A percentile compares a stretch with the other conserved stretches of the same genome.
Evolutionary conservation across 2,797 vertebrate species (phyloP).

Genomic region (Bradypodion ventrale): DNA sequence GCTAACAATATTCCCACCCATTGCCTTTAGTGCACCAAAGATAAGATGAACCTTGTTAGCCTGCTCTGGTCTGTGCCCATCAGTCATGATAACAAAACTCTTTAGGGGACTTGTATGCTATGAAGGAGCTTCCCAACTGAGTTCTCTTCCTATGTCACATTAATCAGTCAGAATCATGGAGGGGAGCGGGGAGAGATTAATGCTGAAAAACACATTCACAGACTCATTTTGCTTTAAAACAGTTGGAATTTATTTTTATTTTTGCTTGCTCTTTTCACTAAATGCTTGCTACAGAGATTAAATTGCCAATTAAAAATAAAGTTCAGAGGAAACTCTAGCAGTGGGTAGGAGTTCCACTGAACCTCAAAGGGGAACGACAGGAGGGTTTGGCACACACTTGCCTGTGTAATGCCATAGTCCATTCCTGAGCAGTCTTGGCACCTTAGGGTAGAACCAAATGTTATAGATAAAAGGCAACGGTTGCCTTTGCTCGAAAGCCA

Average conservation of each 20-base stretch:
- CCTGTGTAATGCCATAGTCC: background rate
- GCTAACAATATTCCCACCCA: too few relatives aligned
- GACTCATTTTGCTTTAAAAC: slow-evolving; percentile 9
- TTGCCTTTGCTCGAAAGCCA: too few relatives aligned
- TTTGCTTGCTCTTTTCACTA: background rate
- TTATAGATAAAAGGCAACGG: too few relatives aligned
- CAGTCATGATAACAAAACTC: background rate
- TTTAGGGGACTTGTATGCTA: background rate
- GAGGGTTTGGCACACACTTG: background rate
- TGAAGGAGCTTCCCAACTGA: background rate
- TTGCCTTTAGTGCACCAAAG: background rate
- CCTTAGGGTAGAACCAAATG: too few relatives aligned
- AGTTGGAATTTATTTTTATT: background rate
- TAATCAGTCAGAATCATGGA: background rate
- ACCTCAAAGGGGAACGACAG: background rate
- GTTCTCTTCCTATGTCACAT: background rate
- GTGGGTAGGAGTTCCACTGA: background rate
- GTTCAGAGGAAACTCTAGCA: background rate
- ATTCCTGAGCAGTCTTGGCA: too few relatives aligned
- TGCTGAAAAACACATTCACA: background rate
- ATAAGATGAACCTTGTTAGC: background rate
- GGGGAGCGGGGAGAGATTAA: background rate
- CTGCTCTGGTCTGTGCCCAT: background rate
- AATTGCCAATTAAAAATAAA: background rate
- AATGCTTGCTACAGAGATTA: slow-evolving; percentile 15